Evolutionary conservation across 2,888 invertebrate species (phyloP), one percentile per base, ranked within the genome.

Genomic region (Serrognathus titanus): DNA sequence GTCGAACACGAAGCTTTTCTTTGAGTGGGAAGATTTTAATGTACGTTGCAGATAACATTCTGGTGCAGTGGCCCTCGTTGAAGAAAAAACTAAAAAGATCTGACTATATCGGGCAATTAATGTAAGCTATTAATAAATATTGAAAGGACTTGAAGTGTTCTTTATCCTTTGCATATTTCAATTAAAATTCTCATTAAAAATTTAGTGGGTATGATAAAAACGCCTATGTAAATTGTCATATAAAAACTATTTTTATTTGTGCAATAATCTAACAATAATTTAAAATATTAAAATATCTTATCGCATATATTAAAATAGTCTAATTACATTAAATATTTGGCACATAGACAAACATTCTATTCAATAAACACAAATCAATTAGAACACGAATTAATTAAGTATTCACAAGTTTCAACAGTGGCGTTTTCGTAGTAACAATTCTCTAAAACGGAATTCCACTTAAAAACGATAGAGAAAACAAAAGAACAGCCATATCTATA

Each of bases 21-120:
- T 78, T 99, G 40, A 89, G 90, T 51, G 98, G 95, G 0, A 89
- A 87, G 75, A 88, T 99, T 64, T 79, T 98, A 51, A 85, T 90
- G 71, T 87, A 84, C 65, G 79, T 95, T 72, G 90, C 88, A 12
- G 94, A 98, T 79, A 80, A 90, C 64, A 82, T 97, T 75, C 80
- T 98, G 59, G 95, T 99, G 0, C 97, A 97, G 72, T 99, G 98
- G 98, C 89, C 90, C 48, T 81, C 86, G 60, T 79, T 98, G 57
- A 83, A 82, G 64, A 76, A 81, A 62, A 81, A 79, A 64, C 87
- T 88, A 72, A 85, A 83, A 51, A 82, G 88, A 71, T 81, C 88
- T 39, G 84, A 84, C 72, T 95, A 90, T 75, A 85, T 92, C 73
- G 94, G 94, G 7, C 82, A 88, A 70, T 76, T 94, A 48, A 80